Percentiles rank a stretch among this genome's conserved stretches.
Evolutionary conservation across 2,113 vertebrate genomes (phyloP).

Genomic region (Eleginops maclovinus): DNA sequence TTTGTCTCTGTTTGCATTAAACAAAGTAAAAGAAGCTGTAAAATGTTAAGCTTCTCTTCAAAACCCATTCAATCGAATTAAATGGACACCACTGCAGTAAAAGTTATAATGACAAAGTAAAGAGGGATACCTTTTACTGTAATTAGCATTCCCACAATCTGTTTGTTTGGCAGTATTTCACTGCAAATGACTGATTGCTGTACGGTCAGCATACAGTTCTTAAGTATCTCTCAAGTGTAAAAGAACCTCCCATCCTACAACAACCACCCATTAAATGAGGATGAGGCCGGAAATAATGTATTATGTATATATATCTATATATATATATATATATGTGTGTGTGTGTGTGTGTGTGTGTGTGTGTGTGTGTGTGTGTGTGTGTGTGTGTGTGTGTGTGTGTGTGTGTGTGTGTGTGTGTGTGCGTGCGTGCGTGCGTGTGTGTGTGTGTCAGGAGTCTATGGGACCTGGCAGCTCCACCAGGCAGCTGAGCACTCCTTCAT

Average conservation of each 20-base stretch:
- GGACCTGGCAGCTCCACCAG: slow-evolving; percentile 28
- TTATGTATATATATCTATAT: no score
- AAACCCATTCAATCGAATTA: background rate
- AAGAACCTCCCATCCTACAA: slow-evolving; percentile 25
- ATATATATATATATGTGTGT: no score
- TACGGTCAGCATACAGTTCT: slow-evolving; percentile 25
- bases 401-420: slow-evolving; percentile 21
- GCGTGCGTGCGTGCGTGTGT: slow-evolving; percentile 11
- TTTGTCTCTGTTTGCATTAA: background rate
- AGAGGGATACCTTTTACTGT: slow-evolving; percentile 26
- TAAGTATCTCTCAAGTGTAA: slow-evolving; percentile 9
- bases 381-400: slow-evolving; percentile 17
- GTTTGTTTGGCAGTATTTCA: slow-evolving; percentile 38
- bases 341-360: no score
- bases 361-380: slow-evolving; percentile 7
- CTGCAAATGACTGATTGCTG: slow-evolving; percentile 10
- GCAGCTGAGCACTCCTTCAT: slow-evolving; percentile 55
- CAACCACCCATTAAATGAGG: slow-evolving; percentile 2
- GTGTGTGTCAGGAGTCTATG: slow-evolving; percentile 18
- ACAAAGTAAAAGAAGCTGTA: background rate
- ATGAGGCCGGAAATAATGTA: no score
- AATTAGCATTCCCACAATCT: slow-evolving; percentile 45
- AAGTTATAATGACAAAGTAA: slow-evolving; percentile 24
- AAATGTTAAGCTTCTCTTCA: background rate
- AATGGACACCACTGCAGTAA: background rate